Evolutionary conservation across 1,140 invertebrate genomes (phyloP).

Genomic region (Drosophila pandora): DNA sequence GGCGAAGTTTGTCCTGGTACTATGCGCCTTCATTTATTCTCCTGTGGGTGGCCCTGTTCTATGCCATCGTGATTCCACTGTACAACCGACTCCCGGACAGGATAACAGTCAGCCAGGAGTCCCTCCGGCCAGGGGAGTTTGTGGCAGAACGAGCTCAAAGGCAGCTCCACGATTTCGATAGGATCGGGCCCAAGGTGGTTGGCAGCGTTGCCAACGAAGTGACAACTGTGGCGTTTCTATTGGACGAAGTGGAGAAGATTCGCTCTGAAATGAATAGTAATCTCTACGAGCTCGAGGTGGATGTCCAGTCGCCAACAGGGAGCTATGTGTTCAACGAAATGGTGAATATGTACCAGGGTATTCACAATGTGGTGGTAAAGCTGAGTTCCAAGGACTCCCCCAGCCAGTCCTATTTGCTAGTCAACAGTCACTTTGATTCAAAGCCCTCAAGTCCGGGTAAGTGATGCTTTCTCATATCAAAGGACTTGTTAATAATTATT

Average conservation of each 20-base stretch:
- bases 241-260: constrained; percentile 79
- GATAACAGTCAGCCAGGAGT: constrained; percentile 48
- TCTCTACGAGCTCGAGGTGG: constrained; percentile 63
- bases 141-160: constrained; percentile 65
- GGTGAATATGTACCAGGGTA: constrained; percentile 88
- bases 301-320: constrained; percentile 86
- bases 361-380: constrained; percentile 91
- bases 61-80: constrained; percentile 64
- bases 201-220: constrained; percentile 88
- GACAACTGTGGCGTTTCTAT: constrained; percentile 85
- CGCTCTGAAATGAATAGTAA: constrained; percentile 40
- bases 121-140: constrained; percentile 41
- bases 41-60: constrained; percentile 68
- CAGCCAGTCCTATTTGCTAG: constrained; percentile 87
- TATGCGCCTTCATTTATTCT: constrained; percentile 65
- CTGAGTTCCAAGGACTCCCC: constrained; percentile 85
- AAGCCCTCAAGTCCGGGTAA: constrained; percentile 89
- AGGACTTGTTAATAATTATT: constrained; percentile 55
- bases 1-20: constrained; percentile 53
- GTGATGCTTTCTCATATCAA: background rate
- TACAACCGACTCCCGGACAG: constrained; percentile 61
- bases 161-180: constrained; percentile 87
- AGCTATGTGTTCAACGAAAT: constrained; percentile 90
- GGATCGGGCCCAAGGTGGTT: constrained; percentile 88
- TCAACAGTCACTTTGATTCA: constrained; percentile 98